Evolutionary conservation across 1,140 invertebrate species (phyloP), one percentile per base, ranked within the genome.

Genomic region (Cecropterus lyciades): DNA sequence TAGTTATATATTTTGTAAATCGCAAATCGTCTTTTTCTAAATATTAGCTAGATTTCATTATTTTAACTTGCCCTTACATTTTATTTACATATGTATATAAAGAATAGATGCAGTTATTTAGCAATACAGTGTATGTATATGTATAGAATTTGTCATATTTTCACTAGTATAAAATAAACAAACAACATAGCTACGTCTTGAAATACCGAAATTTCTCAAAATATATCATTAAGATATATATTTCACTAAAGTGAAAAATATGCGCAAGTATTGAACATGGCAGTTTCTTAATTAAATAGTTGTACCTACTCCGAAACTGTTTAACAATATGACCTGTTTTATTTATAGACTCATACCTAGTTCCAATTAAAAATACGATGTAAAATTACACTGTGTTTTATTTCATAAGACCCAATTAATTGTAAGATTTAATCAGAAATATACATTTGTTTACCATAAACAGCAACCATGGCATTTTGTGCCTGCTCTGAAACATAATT

Each of bases 391-490:
- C 5, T 15, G 40, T 43, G 60, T 63, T 63, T 63, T 52, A 53
- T 63, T 63, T 49, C 1, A 11, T 0, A 11, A 13, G 16, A 48
- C 14, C 13, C 24, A 16, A 14, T 45, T 40, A 27, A 16, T 53
- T 10, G 45, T 5, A 13, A 42, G 20, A 27, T 30, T 51, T 66
- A 62, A 20, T 62, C 11, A 27, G 45, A 13, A 49, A 49, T 42
- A 30, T 43, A 79, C 30, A 92, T 62, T 56, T 77, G 87, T 65
- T 90, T 92, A 20, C 86, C 87, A 79, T 92, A 93, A 16, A 92
- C 76, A 75, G 79, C 79, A 20, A 92, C 14, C 92, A 93, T 93
- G 13, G 83, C 71, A 74, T 86, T 86, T 80, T 93, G 92, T 14
- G 92, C 84, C 72, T 82, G 60, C 40, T 82, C 78, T 27, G 82